Percentiles rank a stretch among this genome's conserved stretches.
Conservation (phyloP, 2,797 vertebrate genomes). For the Morus bassanus region DNA sequence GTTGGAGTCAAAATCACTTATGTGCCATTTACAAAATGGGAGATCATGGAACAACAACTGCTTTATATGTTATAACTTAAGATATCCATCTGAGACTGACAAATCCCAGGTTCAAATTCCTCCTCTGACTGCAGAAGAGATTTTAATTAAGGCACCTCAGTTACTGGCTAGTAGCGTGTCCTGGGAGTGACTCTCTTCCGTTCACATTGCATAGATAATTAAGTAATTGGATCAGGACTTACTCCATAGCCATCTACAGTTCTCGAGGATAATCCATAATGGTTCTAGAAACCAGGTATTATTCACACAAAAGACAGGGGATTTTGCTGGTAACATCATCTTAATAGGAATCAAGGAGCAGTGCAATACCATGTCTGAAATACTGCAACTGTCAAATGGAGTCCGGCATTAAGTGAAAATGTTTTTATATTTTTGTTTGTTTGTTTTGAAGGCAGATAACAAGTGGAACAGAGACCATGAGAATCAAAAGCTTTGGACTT, state of each 20-base stretch:
- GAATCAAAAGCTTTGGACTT: conserved; percentile 66
- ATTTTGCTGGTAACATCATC: not conserved
- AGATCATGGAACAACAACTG: not conserved
- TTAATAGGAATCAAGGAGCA: not conserved
- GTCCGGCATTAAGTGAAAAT: not conserved
- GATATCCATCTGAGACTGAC: not conserved
- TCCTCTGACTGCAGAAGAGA: not conserved
- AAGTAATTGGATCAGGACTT: not conserved
- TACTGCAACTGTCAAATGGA: not conserved
- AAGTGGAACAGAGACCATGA: conserved; percentile 58
- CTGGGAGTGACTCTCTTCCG: not conserved
- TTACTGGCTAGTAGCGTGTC: not conserved
- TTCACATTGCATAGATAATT: not conserved
- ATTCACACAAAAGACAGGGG: not conserved
- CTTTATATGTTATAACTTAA: not conserved
- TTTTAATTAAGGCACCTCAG: not conserved
- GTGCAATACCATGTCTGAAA: not conserved
- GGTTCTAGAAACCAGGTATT: not conserved
- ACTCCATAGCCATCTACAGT: not conserved
- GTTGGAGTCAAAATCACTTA: not conserved
- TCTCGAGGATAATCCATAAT: not conserved
- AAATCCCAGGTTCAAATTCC: not conserved
- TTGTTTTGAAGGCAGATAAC: conserved; percentile 45
- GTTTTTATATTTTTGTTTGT: not conserved
- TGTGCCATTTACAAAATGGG: not conserved